Percentiles rank a stretch among this genome's conserved stretches.
Evolutionary conservation across 2,113 vertebrate species (phyloP).

Genomic region (sheep (Ovis aries)): ARS-UI_Ramb_v3.0 NC_056065.1:19560001-19560500

Average conservation of each 20-base stretch:
- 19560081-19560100: neutral
- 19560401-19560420: neutral
- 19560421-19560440: neutral
- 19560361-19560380: neutral
- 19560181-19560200: neutral
- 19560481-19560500: neutral
- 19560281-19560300: neutral
- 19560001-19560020: neutral
- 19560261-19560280: neutral
- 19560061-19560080: neutral
- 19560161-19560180: neutral
- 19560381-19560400: no score
- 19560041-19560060: neutral
- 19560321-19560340: fast-evolving
- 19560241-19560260: neutral
- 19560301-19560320: neutral
- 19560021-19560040: neutral
- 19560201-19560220: neutral
- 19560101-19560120: neutral
- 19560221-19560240: neutral
- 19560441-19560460: neutral
- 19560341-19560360: neutral
- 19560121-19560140: neutral
- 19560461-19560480: neutral
- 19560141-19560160: neutral